Evolutionary conservation across 2,113 vertebrate species (phyloP), one percentile per base, ranked within the genome.

Genomic region (Larimichthys polyactis): DNA sequence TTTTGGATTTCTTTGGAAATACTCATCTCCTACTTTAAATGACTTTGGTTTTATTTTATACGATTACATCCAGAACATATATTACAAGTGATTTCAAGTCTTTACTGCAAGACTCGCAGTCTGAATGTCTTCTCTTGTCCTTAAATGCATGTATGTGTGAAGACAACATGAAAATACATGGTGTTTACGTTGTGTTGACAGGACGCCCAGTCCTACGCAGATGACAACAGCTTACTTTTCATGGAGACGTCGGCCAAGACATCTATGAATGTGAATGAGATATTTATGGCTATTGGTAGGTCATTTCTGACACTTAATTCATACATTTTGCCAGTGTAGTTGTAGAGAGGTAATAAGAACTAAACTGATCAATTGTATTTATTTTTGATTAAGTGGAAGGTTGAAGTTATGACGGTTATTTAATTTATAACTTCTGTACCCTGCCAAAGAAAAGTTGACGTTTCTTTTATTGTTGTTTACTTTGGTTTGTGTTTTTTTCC

Each of bases 191-290:
- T 76, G 60, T 87, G 81, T 72, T 91, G 92, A 82, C 94, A 99
- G 98, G 98, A 99, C 91, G 98, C 98, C 85, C 97, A 99, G 93
- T 96, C 97, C 55, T 99, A 99, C 58, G 98, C 98, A 94, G 98
- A 99, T 90, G 98, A 99, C 91, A 99, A 99, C 96, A 99, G 97
- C 89, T 96, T 99, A 94, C 95, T 99, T 89, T 99, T 99, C 92
- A 99, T 99, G 98, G 98, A 99, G 93, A 99, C 97, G 0, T 99
- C 98, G 71, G 98, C 98, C 79, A 99, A 99, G 94, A 99, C 98
- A 22, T 98, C 98, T 78, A 96, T 98, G 97, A 99, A 99, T 63
- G 97, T 99, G 93, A 99, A 99, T 90, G 98, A 99, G 96, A 98
- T 99, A 95, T 99, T 99, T 95, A 97, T 99, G 97, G 98, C 97